Evolutionary conservation across 1,140 invertebrate species (phyloP).

Genomic region (Dreissena rostriformis): DNA sequence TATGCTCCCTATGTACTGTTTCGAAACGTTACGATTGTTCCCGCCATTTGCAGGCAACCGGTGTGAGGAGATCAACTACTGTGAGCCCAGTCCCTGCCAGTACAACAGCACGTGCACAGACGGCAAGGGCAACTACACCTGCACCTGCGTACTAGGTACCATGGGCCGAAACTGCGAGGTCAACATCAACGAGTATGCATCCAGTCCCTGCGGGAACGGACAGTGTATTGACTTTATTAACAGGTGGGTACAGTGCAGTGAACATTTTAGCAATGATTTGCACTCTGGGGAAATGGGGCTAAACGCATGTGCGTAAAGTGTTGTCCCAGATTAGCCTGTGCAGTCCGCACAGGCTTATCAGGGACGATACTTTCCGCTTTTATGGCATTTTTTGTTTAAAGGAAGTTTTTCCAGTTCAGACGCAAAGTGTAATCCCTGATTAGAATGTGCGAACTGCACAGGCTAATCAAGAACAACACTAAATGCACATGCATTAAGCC

Average conservation of each 20-base stretch:
- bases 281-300: background rate
- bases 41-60: conserved; percentile 46
- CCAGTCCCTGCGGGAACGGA: conserved; percentile 63
- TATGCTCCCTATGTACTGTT: no score
- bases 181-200: conserved; percentile 61
- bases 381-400: no score
- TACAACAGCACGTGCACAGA: conserved; percentile 70
- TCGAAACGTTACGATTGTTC: no score
- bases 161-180: conserved; percentile 59
- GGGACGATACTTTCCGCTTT: no score
- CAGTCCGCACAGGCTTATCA: no score
- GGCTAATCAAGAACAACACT: no score
- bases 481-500: no score
- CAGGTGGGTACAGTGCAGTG: conserved; percentile 4
- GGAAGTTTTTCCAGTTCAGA: no score
- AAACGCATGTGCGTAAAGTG: no score
- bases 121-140: conserved; percentile 62
- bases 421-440: no score
- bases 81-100: conserved; percentile 63
- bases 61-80: conserved; percentile 74
- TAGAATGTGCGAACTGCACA: no score
- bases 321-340: no score
- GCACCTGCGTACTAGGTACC: conserved; percentile 67
- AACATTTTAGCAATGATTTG: background rate
- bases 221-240: conserved; percentile 57